Conservation (phyloP, 2,113 vertebrate genomes). For the Thomomys bottae region DNA sequence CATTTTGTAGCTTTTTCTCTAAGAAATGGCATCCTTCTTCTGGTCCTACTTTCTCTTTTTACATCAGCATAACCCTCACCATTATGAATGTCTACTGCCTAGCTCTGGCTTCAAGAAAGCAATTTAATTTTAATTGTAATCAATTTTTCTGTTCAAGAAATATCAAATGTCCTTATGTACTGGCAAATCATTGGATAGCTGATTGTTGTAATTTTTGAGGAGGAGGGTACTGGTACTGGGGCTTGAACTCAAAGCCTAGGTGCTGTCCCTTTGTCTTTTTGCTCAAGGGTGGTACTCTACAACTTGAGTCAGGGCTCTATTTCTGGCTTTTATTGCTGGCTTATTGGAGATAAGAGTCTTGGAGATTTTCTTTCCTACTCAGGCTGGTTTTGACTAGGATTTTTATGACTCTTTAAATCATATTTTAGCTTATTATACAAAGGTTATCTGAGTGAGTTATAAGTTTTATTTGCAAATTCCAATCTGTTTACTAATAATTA, state of each 20-base stretch:
- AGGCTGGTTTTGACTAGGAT: not conserved
- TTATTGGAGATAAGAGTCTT: too few species aligned
- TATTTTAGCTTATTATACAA: conserved; percentile 47
- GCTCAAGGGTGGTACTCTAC: too few species aligned
- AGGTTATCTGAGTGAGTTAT: not conserved
- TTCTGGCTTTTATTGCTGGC: too few species aligned
- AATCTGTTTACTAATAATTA: conserved; percentile 30
- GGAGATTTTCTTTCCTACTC: too few species aligned
- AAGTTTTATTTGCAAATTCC: conserved; percentile 45
- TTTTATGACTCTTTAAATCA: conserved; percentile 35
- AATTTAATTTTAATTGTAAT: conserved; percentile 49
- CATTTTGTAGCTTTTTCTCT: conserved; percentile 53
- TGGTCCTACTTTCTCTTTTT: not conserved
- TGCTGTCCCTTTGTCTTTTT: too few species aligned
- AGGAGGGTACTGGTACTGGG: too few species aligned
- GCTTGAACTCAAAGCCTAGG: too few species aligned
- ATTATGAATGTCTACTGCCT: not conserved
- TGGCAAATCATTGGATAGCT: conserved; percentile 26
- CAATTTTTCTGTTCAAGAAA: not conserved
- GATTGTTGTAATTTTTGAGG: not conserved
- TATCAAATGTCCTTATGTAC: conserved; percentile 5
- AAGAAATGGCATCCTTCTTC: conserved; percentile 8
- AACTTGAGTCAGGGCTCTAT: too few species aligned
- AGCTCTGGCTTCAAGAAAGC: not conserved
- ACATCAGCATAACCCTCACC: not conserved